Evolutionary conservation across 2,888 invertebrate species (phyloP), one percentile per base, ranked within the genome.

Genomic region (Lampropteryx suffumata): DNA sequence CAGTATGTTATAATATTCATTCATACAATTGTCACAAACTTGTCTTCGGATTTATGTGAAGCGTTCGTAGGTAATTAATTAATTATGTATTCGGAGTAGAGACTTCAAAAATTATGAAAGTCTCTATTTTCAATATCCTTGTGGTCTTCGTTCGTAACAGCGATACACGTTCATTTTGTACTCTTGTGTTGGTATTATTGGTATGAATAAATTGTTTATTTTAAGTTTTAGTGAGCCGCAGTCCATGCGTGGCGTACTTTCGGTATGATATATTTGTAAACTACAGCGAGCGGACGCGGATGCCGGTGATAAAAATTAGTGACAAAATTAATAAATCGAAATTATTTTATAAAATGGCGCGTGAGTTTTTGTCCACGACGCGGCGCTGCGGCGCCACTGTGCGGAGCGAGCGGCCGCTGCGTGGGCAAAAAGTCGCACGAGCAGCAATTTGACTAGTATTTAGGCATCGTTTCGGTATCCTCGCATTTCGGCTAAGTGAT

Each of bases 401-500:
- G 70, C 61, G 54, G n/a, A n/a, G 65, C 55, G 52, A 39, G 12
- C 37, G 17, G 30, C 27, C 42, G 45, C 44, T 3, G 50, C 39
- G 55, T 55, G 72, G 70, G 55, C 67, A 64, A 57, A 63, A 56
- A 60, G 47, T 62, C 63, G 62, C 63, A 64, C 36, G 69, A 51
- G 61, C 60, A 54, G 59, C 66, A 72, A 77, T 76, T 86, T 79
- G 83, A 84, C 81, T 89, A 88, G 85, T 84, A 74, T 89, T 89
- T 89, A 89, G 89, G 87, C 84, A 78, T 83, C 82, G 74, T 86
- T 90, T 89, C 88, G 90, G 88, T 79, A 86, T 89, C 90, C 90
- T 90, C 90, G 90, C 90, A 90, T 89, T 90, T 88, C 82, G 90
- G 88, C 88, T 90, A 90, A 90, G 89, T 88, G 79, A 81, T 84